phyloP scores from a whole-genome alignment of 2,797 vertebrate genomes.

The Sarcoramphus papa region DNA sequence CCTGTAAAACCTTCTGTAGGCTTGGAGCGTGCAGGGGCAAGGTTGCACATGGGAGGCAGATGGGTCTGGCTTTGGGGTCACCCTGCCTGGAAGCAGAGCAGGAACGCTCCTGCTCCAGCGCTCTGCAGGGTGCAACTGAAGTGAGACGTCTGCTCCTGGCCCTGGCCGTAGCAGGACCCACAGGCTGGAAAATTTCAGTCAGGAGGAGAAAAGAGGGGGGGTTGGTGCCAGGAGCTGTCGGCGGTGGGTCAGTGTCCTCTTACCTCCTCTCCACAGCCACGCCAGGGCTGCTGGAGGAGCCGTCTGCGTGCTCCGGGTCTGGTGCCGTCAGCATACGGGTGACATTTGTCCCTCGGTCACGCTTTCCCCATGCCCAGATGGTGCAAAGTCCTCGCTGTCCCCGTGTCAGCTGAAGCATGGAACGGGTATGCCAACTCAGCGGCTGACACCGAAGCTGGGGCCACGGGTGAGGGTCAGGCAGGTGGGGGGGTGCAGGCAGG shows the following conservation, averaged over 20 bases:
- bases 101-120: neutral
- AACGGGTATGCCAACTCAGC: neutral
- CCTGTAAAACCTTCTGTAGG: neutral
- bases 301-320: accelerated
- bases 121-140: neutral
- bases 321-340: neutral
- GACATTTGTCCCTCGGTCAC: slow-evolving; percentile 8
- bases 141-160: neutral
- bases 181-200: neutral
- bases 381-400: neutral
- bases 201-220: neutral
- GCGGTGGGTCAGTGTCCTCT: neutral
- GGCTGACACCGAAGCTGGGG: neutral
- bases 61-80: neutral
- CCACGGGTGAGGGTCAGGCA: accelerated
- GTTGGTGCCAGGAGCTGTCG: neutral
- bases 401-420: slow-evolving; percentile 1
- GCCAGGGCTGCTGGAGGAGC: neutral
- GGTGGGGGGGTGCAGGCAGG: neutral
- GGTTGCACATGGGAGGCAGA: neutral
- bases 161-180: accelerated
- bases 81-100: neutral
- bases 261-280: neutral
- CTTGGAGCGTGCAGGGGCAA: neutral
- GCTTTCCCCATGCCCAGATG: neutral